Base-by-base conservation (phyloP, 1,140 invertebrate genomes). In the Asbolus verrucosus region DNA sequence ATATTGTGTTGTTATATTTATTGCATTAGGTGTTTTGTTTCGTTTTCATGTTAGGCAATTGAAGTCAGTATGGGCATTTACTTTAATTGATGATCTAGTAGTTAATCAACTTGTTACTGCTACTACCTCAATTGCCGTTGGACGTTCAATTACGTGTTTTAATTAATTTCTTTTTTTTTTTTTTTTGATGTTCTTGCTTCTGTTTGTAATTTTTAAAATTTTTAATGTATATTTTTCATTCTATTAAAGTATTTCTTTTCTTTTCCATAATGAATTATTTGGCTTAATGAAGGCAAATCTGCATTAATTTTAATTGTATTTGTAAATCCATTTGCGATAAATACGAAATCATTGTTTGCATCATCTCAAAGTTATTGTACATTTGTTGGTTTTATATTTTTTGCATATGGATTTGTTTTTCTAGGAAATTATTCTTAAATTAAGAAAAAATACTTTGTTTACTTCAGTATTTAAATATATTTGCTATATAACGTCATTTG, bases 401-500 rank as follows among this genome's bases (percentile, higher is more conserved):
- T 24, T 36, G 33, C 33, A 36, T 36, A 36, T 6, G 33, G 5
- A 11, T 36, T 36, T 36, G 11, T 4, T n/a, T 54, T 54, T 27
- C 3, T 27, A 16, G 21, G 27, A 54, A 27, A 30, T 13, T 24
- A 27, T 27, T 54, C 21, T 31, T 24, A 2, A 54, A 24, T 27
- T 54, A 11, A 27, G 6, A 36, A 3, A 54, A 54, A 54, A 24
- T 30, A 54, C 9, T 54, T 54, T 54, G 21, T 27, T 54, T 54
- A 54, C 46, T 54, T 24, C 46, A 54, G 46, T 54, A 54, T 54
- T 54, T 54, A 24, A 54, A 54, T 54, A 54, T 54, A 54, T 54
- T 54, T 54, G 46, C 46, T 54, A 54, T 54, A 54, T 54, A 54
- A 54, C 13, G 46, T n/a, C n/a, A 54, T n/a, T 27, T 54, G 19